Base-by-base conservation (phyloP, 2,888 invertebrate species). In the Crepidodera aurea region DNA sequence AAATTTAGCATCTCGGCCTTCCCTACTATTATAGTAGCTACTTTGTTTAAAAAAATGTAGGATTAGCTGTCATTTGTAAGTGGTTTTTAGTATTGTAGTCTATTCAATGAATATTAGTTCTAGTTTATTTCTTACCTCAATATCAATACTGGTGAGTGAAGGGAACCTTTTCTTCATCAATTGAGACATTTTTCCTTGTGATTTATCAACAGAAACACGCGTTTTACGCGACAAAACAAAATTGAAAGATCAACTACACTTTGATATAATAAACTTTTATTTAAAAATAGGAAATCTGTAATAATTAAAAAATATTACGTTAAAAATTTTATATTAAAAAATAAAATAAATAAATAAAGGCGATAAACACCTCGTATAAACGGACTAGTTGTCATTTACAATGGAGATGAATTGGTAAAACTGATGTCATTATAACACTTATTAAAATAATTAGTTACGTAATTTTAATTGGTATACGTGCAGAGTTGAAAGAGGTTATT, bases 131-230 rank as follows among this genome's bases (percentile, higher is more conserved):
- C 71, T 74, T 71, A 75, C 75, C 75, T 83, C 83, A 79, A 84
- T 82, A 74, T 83, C 84, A 70, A 84, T 81, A 77, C 84, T 84
- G 69, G 82, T 82, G 66, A 84, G 76, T 61, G 84, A 84, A 59
- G 84, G 83, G 73, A 84, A 84, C 68, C 80, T 80, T 75, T 83
- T 84, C 72, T 83, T 84, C 71, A 84, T 78, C 55, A 74, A 72
- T 66, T 75, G 76, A 55, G 73, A 74, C 75, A 74, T 72, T 59
- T 67, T 44, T 27, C 5, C 13, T 42, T 16, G 13, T 7, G 18
- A 10, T n/a, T 25, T 55, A 42, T 29, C 3, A 54, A 37, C 7
- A 44, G 12, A 32, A 46, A 34, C 15, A 34, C 44, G 44, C 51
- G 13, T 29, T 34, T n/a, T 2, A 15, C 5, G 13, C 16, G 2